Conservation (phyloP, 2,113 vertebrate genomes). For the Prolemur simus region DNA sequence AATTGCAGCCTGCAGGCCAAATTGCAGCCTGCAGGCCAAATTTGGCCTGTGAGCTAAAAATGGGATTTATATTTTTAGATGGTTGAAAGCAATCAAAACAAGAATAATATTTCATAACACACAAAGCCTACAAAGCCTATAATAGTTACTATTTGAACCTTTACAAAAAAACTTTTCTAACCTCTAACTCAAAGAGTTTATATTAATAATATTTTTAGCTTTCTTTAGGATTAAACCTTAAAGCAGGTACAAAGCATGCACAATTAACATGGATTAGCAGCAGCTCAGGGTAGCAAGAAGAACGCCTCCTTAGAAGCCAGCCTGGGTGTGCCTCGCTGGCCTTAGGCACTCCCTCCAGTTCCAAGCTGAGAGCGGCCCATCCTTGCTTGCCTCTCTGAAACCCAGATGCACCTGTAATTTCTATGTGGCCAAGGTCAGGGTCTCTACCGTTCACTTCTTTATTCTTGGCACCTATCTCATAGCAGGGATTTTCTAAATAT, state of each 20-base stretch:
- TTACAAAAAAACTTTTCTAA: constrained; percentile 26
- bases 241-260: neutral
- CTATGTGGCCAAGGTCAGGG: neutral
- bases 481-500: neutral
- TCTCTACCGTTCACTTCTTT: neutral
- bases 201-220: neutral
- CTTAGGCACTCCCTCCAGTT: neutral
- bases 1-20: neutral
- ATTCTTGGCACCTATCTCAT: neutral
- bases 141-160: neutral
- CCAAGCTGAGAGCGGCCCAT: neutral
- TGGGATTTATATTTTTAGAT: neutral
- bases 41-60: neutral
- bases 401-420: neutral
- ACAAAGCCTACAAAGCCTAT: neutral
- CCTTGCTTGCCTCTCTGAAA: neutral
- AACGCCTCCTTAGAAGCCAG: neutral
- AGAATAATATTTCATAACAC: constrained; percentile 13
- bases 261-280: neutral
- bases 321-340: neutral
- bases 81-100: neutral
- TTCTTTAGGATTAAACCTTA: constrained; percentile 40
- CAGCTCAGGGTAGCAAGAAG: neutral
- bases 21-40: neutral
- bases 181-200: constrained; percentile 10